Percentiles rank a stretch among this genome's conserved stretches.
Evolutionary conservation across 2,113 vertebrate genomes (phyloP).

Genomic region (Podiceps cristatus): DNA sequence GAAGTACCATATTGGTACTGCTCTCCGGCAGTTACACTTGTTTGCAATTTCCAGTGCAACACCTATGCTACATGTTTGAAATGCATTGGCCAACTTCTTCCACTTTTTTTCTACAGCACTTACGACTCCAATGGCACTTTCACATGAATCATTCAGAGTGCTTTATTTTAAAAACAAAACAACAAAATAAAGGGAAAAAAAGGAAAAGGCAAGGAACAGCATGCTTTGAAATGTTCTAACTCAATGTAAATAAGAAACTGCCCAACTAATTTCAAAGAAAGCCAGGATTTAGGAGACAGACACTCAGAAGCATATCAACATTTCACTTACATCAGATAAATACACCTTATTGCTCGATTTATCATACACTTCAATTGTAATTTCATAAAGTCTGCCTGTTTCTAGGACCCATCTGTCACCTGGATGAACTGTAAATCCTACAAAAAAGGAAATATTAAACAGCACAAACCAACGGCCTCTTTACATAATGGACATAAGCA

Average conservation of each 20-base stretch:
- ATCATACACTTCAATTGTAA: slow-evolving; percentile 91
- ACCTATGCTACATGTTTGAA: neutral
- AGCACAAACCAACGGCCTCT: neutral
- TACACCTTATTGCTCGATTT: slow-evolving; percentile 91
- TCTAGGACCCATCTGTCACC: slow-evolving; percentile 95
- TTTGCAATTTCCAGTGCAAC: neutral
- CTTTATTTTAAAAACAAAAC: neutral
- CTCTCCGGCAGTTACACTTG: neutral
- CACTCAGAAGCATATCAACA: neutral
- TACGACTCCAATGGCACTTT: neutral
- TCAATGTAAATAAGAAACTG: neutral
- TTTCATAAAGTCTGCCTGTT: slow-evolving; percentile 84
- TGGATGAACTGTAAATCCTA: slow-evolving; percentile 90
- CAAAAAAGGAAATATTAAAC: slow-evolving; percentile 18
- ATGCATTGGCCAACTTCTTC: neutral
- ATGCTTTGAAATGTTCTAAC: neutral
- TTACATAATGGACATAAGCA: neutral
- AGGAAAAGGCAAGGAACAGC: neutral
- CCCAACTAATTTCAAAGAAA: neutral
- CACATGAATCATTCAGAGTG: neutral
- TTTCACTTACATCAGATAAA: slow-evolving; percentile 90
- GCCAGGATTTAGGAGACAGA: neutral
- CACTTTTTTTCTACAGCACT: neutral
- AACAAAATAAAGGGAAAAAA: neutral
- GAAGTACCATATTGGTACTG: neutral